Evolutionary conservation across 2,888 invertebrate genomes (phyloP).

Genomic region (Acanthoscelides obtectus): DNA sequence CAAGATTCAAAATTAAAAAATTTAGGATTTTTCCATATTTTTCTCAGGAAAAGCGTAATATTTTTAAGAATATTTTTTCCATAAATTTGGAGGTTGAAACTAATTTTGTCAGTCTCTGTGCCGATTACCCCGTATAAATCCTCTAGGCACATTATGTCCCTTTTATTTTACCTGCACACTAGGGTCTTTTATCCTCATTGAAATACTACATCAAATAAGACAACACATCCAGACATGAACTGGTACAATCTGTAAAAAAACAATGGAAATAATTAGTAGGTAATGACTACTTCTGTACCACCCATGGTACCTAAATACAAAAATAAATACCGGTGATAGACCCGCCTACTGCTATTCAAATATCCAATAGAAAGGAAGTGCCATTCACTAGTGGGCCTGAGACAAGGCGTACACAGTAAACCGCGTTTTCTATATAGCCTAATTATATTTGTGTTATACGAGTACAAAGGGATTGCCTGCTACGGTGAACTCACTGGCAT

Average conservation of each 20-base stretch:
- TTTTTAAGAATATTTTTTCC: no score
- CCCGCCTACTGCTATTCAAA: slow-evolving; percentile 20
- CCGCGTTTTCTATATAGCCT: neutral
- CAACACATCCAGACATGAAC: neutral
- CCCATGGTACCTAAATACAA: slow-evolving; percentile 16
- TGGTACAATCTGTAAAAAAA: slow-evolving; percentile 3
- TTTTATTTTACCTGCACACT: neutral
- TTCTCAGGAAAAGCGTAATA: no score
- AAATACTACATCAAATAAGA: neutral
- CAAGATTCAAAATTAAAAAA: no score
- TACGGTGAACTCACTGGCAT: no score
- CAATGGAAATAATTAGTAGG: slow-evolving; percentile 13
- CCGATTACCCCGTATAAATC: no score
- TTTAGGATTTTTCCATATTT: no score
- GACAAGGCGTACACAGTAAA: neutral
- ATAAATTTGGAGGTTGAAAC: no score
- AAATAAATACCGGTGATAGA: slow-evolving; percentile 8
- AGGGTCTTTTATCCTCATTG: neutral
- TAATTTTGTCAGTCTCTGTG: no score
- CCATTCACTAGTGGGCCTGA: neutral
- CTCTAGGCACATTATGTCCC: neutral
- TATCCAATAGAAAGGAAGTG: slow-evolving; percentile 21
- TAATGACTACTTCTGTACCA: slow-evolving; percentile 16
- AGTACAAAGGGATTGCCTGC: no score
- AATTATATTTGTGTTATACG: neutral